Percentiles rank a stretch among this genome's conserved stretches.
phyloP scores from a whole-genome alignment of 1,140 invertebrate genomes.

The Meloidogyne chitwoodi region DNA sequence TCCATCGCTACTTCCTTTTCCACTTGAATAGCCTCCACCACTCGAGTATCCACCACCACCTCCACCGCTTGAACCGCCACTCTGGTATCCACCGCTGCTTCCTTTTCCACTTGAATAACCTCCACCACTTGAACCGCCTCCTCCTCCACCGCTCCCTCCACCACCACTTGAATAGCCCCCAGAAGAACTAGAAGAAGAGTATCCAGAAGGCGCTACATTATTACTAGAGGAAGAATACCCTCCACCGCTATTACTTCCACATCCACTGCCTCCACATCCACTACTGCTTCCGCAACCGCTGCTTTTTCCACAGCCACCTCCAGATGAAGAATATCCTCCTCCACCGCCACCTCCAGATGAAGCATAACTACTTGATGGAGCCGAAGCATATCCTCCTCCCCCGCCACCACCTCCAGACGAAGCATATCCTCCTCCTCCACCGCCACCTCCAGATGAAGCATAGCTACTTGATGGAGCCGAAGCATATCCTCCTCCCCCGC shows the following conservation, averaged over 20 bases:
- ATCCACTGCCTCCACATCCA: not conserved
- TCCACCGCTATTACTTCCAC: not conserved
- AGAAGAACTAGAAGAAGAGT: not conserved
- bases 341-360: not conserved
- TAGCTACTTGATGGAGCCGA: not conserved
- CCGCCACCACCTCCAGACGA: not conserved
- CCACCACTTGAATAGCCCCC: not conserved
- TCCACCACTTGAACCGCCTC: not conserved
- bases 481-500: not conserved
- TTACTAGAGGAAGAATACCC: not conserved
- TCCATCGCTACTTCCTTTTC: not conserved
- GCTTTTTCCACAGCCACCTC: not conserved
- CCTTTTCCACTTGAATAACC: not conserved
- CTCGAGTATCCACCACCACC: not conserved
- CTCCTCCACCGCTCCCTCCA: not conserved
- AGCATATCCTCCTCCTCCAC: not conserved
- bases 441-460: not conserved
- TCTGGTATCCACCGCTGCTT: not conserved
- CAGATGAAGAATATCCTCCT: not conserved
- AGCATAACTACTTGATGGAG: too few relatives aligned
- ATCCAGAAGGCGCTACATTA: not conserved
- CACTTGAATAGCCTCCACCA: not conserved
- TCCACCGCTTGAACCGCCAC: not conserved
- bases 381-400: not conserved
- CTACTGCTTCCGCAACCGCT: not conserved